Evolutionary conservation across 2,888 invertebrate genomes (phyloP).

Genomic region (Argyresthia goedartella): DNA sequence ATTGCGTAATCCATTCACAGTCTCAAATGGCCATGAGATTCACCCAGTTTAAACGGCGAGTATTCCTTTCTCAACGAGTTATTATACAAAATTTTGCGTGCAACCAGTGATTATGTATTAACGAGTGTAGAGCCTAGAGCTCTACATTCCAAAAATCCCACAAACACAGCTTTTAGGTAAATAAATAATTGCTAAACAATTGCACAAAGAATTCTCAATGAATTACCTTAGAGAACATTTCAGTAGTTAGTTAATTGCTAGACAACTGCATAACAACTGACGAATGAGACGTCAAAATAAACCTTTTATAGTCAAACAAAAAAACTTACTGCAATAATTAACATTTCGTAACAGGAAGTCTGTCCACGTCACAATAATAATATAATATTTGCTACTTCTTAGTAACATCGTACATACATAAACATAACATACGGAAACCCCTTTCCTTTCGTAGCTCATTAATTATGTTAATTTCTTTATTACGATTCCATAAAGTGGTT

Average conservation of each 20-base stretch:
- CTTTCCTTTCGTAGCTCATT: slow-evolving; percentile 12
- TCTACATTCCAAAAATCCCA: too few relatives aligned
- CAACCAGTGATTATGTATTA: too few relatives aligned
- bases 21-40: too few relatives aligned
- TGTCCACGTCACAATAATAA: not conserved
- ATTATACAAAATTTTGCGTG: too few relatives aligned
- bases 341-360: not conserved
- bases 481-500: not conserved
- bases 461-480: slow-evolving; percentile 3
- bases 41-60: too few relatives aligned
- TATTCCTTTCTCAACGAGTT: too few relatives aligned
- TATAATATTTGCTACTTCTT: not conserved
- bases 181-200: too few relatives aligned
- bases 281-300: slow-evolving; percentile 12
- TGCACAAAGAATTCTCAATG: not conserved
- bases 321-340: not conserved
- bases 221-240: slow-evolving; percentile 38
- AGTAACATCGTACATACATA: not conserved
- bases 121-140: too few relatives aligned
- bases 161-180: too few relatives aligned
- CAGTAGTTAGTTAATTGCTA: slow-evolving; percentile 16
- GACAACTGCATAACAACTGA: slow-evolving; percentile 28
- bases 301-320: slow-evolving; percentile 25
- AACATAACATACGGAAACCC: slow-evolving; percentile 11
- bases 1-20: too few relatives aligned